phyloP scores from a whole-genome alignment of 2,113 vertebrate genomes.

The Pipra filicauda region DNA sequence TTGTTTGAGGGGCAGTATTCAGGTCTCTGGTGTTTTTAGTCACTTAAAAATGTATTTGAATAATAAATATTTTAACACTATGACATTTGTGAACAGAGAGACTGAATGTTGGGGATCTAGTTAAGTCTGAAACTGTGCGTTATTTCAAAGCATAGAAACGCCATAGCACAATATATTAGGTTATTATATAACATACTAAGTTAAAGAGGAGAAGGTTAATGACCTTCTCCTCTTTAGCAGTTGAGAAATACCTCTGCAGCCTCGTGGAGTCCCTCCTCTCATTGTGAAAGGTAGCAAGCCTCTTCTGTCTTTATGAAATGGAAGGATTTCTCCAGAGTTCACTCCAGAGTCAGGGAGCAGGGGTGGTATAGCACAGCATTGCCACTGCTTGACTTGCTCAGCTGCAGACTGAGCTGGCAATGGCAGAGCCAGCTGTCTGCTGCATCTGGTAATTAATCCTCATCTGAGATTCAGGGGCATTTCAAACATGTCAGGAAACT shows the following conservation, averaged over 20 bases:
- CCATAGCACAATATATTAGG: neutral
- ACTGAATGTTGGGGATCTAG: neutral
- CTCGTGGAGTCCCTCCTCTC: neutral
- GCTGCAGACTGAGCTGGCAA: neutral
- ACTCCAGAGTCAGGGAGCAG: accelerated
- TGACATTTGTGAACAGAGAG: neutral
- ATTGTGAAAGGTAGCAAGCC: neutral
- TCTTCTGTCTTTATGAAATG: neutral
- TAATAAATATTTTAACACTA: neutral
- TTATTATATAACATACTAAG: neutral
- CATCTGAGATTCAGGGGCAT: neutral
- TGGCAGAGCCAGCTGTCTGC: neutral
- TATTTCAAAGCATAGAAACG: neutral
- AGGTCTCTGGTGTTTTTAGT: neutral
- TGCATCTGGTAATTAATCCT: neutral
- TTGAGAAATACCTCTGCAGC: neutral
- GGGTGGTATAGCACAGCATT: accelerated
- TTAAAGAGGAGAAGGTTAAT: neutral
- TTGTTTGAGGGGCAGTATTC: neutral
- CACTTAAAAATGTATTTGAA: neutral
- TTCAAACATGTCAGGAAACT: neutral
- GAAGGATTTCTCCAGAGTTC: neutral
- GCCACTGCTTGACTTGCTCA: accelerated
- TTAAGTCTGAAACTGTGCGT: neutral
- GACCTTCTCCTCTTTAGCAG: neutral